These are phyloP conservation scores for Marmota monax DNA, from an alignment of 2,113 vertebrate species.

Conservation along the genomic window DNA sequence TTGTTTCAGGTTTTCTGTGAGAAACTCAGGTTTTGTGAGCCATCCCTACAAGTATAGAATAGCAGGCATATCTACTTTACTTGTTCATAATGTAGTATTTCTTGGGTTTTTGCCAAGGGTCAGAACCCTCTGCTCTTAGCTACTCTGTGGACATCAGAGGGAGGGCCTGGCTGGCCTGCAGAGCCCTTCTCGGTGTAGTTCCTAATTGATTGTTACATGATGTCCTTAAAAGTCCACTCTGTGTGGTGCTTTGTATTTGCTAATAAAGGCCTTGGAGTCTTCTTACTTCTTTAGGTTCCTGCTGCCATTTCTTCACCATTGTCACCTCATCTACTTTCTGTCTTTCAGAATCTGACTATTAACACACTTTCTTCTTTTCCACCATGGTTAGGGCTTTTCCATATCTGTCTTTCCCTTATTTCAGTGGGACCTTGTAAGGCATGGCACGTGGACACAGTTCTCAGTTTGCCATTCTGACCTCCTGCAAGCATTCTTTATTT, in stretches of 20 bases:
- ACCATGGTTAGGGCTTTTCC: neutral
- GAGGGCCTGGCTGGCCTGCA: neutral
- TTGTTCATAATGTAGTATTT: neutral
- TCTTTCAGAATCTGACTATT: slow-evolving; percentile 20
- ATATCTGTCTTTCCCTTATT: slow-evolving; percentile 45
- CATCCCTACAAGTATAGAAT: neutral
- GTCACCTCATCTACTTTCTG: slow-evolving; percentile 6
- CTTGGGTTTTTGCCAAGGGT: neutral
- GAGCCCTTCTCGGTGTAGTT: neutral
- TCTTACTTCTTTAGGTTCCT: neutral
- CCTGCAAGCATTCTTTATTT: slow-evolving; percentile 33
- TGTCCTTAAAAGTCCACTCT: neutral
- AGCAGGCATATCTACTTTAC: neutral
- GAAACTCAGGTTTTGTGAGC: neutral
- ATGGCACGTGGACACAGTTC: neutral
- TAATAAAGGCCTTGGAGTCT: neutral
- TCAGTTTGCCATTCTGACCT: slow-evolving; percentile 54
- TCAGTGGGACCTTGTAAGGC: slow-evolving; percentile 38
- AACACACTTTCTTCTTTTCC: slow-evolving; percentile 34
- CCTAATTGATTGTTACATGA: neutral
- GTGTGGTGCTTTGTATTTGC: neutral
- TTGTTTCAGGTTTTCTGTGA: neutral
- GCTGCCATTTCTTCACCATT: neutral
- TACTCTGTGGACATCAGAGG: neutral
- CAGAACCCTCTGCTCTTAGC: neutral